phyloP scores from a whole-genome alignment of 1,140 invertebrate genomes.

The Thereuonema tuberculata region DNA sequence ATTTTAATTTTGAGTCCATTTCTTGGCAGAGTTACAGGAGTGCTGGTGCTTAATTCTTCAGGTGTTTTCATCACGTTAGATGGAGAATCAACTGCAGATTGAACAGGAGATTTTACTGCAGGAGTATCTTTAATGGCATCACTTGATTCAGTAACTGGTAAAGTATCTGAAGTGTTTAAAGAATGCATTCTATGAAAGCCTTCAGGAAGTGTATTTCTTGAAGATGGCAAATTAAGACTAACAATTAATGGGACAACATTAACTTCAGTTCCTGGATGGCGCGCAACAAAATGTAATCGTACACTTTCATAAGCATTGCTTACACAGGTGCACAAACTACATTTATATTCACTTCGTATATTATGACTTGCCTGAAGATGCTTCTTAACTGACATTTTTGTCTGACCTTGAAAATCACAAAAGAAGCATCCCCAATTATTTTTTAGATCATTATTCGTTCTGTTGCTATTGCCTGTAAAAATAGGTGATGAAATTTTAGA shows the following conservation, averaged over 20 bases:
- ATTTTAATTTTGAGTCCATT: constrained; percentile 1
- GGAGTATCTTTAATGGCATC: too few species aligned
- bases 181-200: too few species aligned
- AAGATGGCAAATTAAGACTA: too few species aligned
- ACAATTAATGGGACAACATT: constrained; percentile 11
- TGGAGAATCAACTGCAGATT: too few species aligned
- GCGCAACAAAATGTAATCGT: constrained; percentile 35
- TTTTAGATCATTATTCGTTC: not conserved
- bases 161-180: too few species aligned
- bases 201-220: too few species aligned
- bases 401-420: constrained; percentile 44
- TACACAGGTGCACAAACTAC: constrained; percentile 43
- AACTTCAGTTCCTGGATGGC: constrained; percentile 31
- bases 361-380: constrained; percentile 44
- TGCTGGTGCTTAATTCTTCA: too few species aligned
- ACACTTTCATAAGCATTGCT: constrained; percentile 38
- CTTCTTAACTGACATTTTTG: constrained; percentile 41
- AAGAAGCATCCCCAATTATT: constrained; percentile 50
- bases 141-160: too few species aligned
- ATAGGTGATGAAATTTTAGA: not conserved
- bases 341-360: constrained; percentile 50
- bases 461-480: not conserved
- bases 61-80: too few species aligned
- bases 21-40: not conserved
- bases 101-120: too few species aligned